These are phyloP conservation scores for Chlorops oryzae DNA, from an alignment of 1,140 invertebrate genomes.

Conservation along the genomic window DNA sequence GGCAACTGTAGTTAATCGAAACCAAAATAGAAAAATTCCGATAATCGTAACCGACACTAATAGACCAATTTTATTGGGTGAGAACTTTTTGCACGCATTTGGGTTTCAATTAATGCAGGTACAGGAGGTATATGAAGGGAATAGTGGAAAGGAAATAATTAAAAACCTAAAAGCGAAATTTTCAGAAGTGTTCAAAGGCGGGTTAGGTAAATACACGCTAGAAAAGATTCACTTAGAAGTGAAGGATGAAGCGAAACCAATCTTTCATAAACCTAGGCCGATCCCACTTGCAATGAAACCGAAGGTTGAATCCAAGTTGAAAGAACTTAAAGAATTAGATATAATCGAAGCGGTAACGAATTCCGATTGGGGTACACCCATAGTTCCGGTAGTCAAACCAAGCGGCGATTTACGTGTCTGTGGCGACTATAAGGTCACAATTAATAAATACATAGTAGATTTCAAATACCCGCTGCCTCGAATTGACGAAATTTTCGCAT, in stretches of 20 bases:
- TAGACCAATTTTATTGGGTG: slow-evolving; percentile 5
- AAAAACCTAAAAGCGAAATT: slow-evolving; percentile 6
- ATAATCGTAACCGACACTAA: slow-evolving; percentile 1
- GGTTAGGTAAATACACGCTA: too few species aligned
- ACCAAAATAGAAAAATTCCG: too few species aligned
- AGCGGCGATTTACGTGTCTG: slow-evolving; percentile 48
- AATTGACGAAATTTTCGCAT: slow-evolving; percentile 33
- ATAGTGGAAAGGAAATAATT: not conserved
- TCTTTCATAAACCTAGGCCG: slow-evolving; percentile 11
- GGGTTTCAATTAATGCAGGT: slow-evolving; percentile 7
- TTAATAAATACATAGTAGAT: slow-evolving; percentile 41
- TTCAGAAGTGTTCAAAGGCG: slow-evolving; percentile 6
- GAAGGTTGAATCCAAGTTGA: slow-evolving; percentile 22
- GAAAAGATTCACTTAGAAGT: not conserved
- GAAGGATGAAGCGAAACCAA: slow-evolving; percentile 4
- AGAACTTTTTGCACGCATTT: slow-evolving; percentile 8
- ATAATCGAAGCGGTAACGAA: slow-evolving; percentile 31
- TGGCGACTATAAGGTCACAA: slow-evolving; percentile 47
- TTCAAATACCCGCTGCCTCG: slow-evolving; percentile 41
- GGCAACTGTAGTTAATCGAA: not conserved
- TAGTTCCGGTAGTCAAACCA: slow-evolving; percentile 40
- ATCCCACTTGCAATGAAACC: slow-evolving; percentile 15
- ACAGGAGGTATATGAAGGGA: not conserved
- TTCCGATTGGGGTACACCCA: slow-evolving; percentile 43
- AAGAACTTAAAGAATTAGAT: slow-evolving; percentile 30